Evolutionary conservation across 2,797 vertebrate species (phyloP).

Genomic region (Coranthus polyacanthus): DNA sequence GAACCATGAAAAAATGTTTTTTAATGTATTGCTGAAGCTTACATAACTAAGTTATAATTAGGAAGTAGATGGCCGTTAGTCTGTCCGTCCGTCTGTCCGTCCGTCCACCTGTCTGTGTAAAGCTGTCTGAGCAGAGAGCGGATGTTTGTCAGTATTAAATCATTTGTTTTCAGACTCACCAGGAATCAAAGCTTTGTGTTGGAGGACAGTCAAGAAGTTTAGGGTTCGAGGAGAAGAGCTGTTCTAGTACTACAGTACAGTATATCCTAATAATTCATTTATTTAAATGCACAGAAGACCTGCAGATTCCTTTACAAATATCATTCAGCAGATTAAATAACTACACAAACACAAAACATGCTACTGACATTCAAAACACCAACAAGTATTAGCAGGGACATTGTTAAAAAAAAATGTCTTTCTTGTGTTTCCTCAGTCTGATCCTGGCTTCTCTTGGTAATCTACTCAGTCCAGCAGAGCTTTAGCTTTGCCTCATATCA

Average conservation of each 20-base stretch:
- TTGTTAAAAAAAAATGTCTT: conserved; percentile 15
- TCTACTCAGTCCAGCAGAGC: conserved; percentile 71
- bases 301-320: conserved; percentile 23
- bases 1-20: conserved; percentile 75
- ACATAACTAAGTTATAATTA: conserved; percentile 46
- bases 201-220: conserved; percentile 32
- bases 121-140: conserved; percentile 43
- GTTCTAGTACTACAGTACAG: conserved; percentile 33
- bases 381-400: conserved; percentile 55
- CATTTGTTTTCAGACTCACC: conserved; percentile 41
- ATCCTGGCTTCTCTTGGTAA: conserved; percentile 68
- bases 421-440: conserved; percentile 53
- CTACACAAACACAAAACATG: too few relatives aligned
- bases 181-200: conserved; percentile 37
- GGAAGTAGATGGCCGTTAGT: conserved; percentile 59
- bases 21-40: conserved; percentile 67
- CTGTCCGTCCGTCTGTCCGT: conserved; percentile 43
- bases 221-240: conserved; percentile 6
- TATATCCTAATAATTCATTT: conserved; percentile 39
- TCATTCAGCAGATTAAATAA: conserved; percentile 9
- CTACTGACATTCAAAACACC: conserved; percentile 27
- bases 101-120: conserved; percentile 52
- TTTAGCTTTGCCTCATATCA: conserved; percentile 71
- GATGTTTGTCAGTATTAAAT: conserved; percentile 70
- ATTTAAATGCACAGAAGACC: conserved; percentile 49